Percentiles rank a stretch among this genome's conserved stretches.
phyloP scores from a whole-genome alignment of 1,140 invertebrate genomes.

The Pachypsylla venusta region DNA sequence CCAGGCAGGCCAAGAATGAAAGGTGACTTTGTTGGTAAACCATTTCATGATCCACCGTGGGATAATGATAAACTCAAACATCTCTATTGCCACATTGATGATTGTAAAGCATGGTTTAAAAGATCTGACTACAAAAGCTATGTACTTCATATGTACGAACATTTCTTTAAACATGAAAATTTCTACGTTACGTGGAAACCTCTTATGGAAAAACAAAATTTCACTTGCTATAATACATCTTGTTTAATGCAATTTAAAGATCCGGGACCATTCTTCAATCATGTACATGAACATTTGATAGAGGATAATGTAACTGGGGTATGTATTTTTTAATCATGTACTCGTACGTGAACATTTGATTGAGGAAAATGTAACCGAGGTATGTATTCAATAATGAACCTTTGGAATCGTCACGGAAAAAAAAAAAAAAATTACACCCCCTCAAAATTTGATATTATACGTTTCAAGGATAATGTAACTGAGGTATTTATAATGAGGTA shows the following conservation, averaged over 20 bases:
- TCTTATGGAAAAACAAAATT: background rate
- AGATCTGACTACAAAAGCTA: background rate
- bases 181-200: conserved; percentile 6
- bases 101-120: conserved; percentile 4
- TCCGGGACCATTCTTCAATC: background rate
- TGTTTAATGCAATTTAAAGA: background rate
- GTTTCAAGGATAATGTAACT: too few relatives aligned
- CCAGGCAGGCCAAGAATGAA: background rate
- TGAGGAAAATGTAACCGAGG: too few relatives aligned
- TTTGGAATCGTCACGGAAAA: too few relatives aligned
- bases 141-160: conserved; percentile 5
- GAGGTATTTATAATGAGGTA: too few relatives aligned
- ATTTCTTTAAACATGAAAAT: background rate
- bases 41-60: conserved; percentile 1
- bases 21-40: background rate
- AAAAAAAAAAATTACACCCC: too few relatives aligned
- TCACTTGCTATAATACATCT: background rate
- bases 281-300: background rate
- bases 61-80: background rate
- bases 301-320: background rate
- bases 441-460: too few relatives aligned
- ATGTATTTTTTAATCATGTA: too few relatives aligned
- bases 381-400: too few relatives aligned
- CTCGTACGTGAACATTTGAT: too few relatives aligned
- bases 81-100: conserved; percentile 3